Evolutionary conservation across 2,888 invertebrate species (phyloP), one percentile per base, ranked within the genome.

Genomic region (Odontothrips loti): DNA sequence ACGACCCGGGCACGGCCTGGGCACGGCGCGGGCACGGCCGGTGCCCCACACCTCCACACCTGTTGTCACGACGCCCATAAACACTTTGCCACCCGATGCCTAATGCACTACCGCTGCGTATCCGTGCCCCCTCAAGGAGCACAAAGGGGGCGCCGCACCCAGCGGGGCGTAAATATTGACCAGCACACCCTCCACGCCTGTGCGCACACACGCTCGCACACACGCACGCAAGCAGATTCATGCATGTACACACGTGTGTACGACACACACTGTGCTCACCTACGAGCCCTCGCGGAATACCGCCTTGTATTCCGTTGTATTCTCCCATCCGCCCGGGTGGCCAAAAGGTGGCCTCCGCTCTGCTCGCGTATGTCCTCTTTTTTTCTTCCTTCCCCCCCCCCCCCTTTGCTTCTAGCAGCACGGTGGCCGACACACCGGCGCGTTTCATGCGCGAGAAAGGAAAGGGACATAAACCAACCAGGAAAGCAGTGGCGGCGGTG

Each of bases 121-220:
- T 20, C 58, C 58, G 20, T 17, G 20, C 58, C 34, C 34, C 34
- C 34, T 43, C 34, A 43, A 58, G 4, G 58, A 58, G 58, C 58
- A 15, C 58, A 58, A 58, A 58, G 58, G 58, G 58, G 58, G 20
- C 11, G n/a, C 34, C 34, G 34, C 6, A 6, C 34, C 2, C 34
- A 6, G 34, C 3, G 34, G 34, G 34, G 58, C 17, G 20, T 58
- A 58, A 58, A 58, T 58, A 58, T 58, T 58, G 17, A 58, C 20
- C 10, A 17, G 58, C 58, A 20, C n/a, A n/a, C n/a, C n/a, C n/a
- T n/a, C n/a, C 2, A 23, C 68, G 68, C 23, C n/a, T 23, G 68
- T 23, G n/a, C 20, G n/a, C 63, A 63, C 63, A 63, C 63, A 63
- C 63, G n/a, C 68, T 23, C 68, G 23, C 68, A 68, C 68, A 68